Percentiles rank a stretch among this genome's conserved stretches.
These are phyloP conservation scores for Solen grandis DNA, from an alignment of 1,140 invertebrate genomes.

Conservation along the genomic window DNA sequence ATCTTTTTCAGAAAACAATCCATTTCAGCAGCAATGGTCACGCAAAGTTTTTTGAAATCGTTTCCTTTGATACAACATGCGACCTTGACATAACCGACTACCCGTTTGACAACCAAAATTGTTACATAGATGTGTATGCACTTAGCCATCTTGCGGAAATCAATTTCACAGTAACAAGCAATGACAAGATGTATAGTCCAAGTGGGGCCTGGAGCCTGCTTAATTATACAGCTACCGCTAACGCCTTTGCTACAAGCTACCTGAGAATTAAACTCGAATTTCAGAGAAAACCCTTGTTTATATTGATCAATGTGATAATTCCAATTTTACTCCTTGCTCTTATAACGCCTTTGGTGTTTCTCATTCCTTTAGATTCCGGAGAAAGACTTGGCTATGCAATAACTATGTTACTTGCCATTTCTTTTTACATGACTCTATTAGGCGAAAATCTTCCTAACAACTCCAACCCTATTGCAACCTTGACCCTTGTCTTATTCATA, in stretches of 20 bases:
- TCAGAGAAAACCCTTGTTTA: slow-evolving; percentile 2
- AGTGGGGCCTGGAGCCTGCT: too few species aligned
- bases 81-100: slow-evolving; percentile 61
- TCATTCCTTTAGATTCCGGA: slow-evolving; percentile 12
- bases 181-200: too few species aligned
- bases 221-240: too few species aligned
- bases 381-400: slow-evolving; percentile 18
- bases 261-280: neutral
- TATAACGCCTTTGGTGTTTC: slow-evolving; percentile 6
- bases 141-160: too few species aligned
- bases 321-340: slow-evolving; percentile 9
- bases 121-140: neutral
- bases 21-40: too few species aligned
- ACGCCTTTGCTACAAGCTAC: too few species aligned
- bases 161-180: too few species aligned
- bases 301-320: neutral
- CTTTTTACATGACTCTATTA: slow-evolving; percentile 37
- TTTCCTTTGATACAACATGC: slow-evolving; percentile 61
- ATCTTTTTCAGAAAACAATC: too few species aligned
- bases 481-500: too few species aligned
- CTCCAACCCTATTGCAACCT: slow-evolving; percentile 27
- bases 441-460: slow-evolving; percentile 14
- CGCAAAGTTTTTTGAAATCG: too few species aligned
- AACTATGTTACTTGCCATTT: slow-evolving; percentile 34
- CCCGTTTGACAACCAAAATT: slow-evolving; percentile 17